phyloP scores from a whole-genome alignment of 2,888 invertebrate genomes.

The Trissonchulus sp. region DNA sequence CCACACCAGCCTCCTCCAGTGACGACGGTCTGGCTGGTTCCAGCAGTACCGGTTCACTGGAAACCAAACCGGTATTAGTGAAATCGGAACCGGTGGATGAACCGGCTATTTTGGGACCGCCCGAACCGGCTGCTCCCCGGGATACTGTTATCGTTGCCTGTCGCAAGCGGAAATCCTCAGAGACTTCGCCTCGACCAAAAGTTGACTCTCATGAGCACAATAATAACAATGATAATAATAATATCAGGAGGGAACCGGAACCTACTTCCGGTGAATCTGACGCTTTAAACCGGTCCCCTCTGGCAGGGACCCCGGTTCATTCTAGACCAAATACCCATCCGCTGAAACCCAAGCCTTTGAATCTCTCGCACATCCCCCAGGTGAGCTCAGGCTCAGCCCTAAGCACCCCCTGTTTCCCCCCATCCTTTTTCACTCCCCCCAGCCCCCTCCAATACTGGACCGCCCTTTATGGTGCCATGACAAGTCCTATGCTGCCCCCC shows the following conservation, averaged over 20 bases:
- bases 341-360: background rate
- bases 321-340: background rate
- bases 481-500: background rate
- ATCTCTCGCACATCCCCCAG: background rate
- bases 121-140: background rate
- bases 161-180: background rate
- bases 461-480: background rate
- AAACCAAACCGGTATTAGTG: background rate
- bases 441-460: conserved; percentile 8
- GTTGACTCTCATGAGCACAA: too few species aligned
- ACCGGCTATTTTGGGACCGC: background rate
- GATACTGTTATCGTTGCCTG: background rate
- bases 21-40: background rate
- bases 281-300: background rate
- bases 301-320: too few species aligned
- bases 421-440: background rate
- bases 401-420: background rate
- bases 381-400: background rate
- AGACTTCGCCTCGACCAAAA: background rate
- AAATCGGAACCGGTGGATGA: background rate
- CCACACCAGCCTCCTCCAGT: background rate
- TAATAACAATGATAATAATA: too few species aligned
- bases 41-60: background rate
- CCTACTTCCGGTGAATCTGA: background rate
- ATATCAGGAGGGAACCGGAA: background rate